These are phyloP conservation scores for Gnathonemus echidnorhynchus DNA, from an alignment of 2,113 vertebrate genomes.

Conservation along the genomic window DNA sequence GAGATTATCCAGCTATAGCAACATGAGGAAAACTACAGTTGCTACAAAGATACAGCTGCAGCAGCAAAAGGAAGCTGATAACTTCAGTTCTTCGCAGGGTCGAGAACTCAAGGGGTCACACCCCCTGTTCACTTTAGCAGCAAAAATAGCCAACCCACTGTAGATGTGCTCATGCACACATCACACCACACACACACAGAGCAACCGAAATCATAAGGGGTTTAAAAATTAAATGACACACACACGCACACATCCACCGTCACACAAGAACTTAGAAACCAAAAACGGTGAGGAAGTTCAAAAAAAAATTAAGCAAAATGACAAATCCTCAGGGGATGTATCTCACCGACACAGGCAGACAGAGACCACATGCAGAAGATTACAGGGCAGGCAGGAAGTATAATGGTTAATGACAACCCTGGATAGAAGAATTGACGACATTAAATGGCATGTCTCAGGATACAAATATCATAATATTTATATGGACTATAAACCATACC, in stretches of 20 bases:
- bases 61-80: neutral
- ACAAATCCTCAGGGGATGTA: neutral
- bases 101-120: neutral
- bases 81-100: neutral
- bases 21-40: neutral
- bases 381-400: neutral
- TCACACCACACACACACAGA: neutral
- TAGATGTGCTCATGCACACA: neutral
- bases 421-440: neutral
- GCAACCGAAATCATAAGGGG: neutral
- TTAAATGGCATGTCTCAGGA: neutral
- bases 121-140: neutral
- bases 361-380: neutral
- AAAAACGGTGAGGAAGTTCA: neutral
- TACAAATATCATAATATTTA: neutral
- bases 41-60: neutral
- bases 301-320: neutral
- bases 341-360: neutral
- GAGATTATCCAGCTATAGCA: neutral
- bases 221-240: neutral
- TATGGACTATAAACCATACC: neutral
- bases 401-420: neutral
- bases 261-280: neutral
- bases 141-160: neutral
- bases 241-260: neutral